phyloP scores from a whole-genome alignment of 2,797 vertebrate species.

The Acipenser oxyrinchus region DNA sequence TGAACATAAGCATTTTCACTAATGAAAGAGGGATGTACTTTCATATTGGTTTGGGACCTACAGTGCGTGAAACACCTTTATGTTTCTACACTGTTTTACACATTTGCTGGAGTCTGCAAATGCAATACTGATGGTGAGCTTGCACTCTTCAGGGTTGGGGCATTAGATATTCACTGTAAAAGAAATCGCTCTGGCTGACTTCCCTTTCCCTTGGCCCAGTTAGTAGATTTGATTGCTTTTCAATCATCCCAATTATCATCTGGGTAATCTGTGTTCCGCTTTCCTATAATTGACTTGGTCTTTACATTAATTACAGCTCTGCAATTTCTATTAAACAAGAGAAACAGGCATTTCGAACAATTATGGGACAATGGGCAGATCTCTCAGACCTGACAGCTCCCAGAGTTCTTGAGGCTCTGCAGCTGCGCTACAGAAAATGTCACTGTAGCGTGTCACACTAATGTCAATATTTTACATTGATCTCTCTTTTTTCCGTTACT shows the following conservation, averaged over 20 bases:
- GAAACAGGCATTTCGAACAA: neutral
- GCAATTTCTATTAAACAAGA: constrained; percentile 9
- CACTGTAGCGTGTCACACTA: neutral
- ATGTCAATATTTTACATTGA: constrained; percentile 5
- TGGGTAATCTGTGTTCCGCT: constrained; percentile 10
- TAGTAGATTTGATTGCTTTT: constrained; percentile 3
- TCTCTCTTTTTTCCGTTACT: neutral
- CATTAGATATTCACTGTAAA: too few species aligned
- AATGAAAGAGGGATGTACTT: too few species aligned
- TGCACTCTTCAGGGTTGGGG: too few species aligned
- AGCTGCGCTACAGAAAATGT: neutral
- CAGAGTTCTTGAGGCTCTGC: neutral
- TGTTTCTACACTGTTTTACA: too few species aligned
- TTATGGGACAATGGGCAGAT: constrained; percentile 2
- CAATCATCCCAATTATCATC: constrained; percentile 11
- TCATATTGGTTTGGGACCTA: too few species aligned
- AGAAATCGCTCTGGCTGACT: neutral
- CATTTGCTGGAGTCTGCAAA: too few species aligned
- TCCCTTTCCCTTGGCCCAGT: neutral
- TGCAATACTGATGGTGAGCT: too few species aligned
- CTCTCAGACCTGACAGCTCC: neutral
- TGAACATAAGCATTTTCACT: too few species aligned
- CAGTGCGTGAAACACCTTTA: too few species aligned
- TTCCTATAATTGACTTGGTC: constrained; percentile 8
- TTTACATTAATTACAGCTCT: constrained; percentile 13